Base-by-base conservation (phyloP, 2,888 invertebrate genomes). In the Papilio gigon region DNA sequence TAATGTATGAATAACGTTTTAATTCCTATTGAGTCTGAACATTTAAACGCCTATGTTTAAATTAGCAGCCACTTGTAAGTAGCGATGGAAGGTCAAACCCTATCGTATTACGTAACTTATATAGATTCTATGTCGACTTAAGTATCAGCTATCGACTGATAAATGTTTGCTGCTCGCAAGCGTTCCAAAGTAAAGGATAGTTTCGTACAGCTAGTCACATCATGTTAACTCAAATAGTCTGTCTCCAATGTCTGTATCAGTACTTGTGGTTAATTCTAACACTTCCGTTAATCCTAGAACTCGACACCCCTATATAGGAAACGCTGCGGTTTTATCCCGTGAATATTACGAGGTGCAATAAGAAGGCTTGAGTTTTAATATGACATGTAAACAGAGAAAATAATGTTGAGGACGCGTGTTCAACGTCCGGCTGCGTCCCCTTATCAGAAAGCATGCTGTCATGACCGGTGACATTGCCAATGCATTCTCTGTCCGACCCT, bases 401-500 rank as follows among this genome's bases (percentile, higher is more conserved):
- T 22, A 22, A 1, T 12, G 1, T 22, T 22, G 4, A 22, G 20
- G 22, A 9, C 22, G 17, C 12, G 22, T 47, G 4, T 20, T 47
- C 22, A 47, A 47, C 4, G 20, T 44, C 53, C 30, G 33, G 9
- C 33, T 33, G 33, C 9, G n/a, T 58, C 33, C 22, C 17, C 11
- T 35, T 59, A 35, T 59, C 59, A 20, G 40, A 42, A 27, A 37
- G n/a, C 11, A 27, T 9, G 37, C 6, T 25, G 4, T 47, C 22
- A 8, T n/a, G 11, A 4, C 17, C 17, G 17, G 30, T 56, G 53
- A 44, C 65, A 65, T 65, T 58, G 44, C 12, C 12, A 22, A n/a
- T 14, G 33, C 27, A 20, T 63, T 40, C 30, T 30, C 53, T 25
- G n/a, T 17, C 22, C n/a, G 62, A 30, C 42, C 42, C 42, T 27